Evolutionary conservation across 2,113 vertebrate genomes (phyloP).

Genomic region (Dryoscopus gambensis): DNA sequence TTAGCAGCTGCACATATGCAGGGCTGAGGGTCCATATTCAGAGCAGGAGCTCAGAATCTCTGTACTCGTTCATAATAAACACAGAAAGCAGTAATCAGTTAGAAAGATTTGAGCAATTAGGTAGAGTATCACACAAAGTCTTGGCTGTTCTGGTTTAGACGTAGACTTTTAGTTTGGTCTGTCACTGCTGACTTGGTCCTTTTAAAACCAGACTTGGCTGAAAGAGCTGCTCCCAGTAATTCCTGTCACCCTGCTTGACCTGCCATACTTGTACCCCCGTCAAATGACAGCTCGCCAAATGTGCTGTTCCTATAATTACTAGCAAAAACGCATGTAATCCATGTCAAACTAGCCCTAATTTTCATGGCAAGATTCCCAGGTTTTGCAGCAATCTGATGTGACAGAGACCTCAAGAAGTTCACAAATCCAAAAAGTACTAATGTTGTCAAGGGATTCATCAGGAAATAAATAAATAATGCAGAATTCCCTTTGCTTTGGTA

Average conservation of each 20-base stretch:
- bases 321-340: background rate
- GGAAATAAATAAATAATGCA: background rate
- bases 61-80: background rate
- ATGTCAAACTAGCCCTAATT: background rate
- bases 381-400: background rate
- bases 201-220: background rate
- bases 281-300: background rate
- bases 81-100: background rate
- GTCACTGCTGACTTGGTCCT: background rate
- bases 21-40: background rate
- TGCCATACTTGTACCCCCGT: background rate
- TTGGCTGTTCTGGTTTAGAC: background rate
- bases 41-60: background rate
- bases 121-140: background rate
- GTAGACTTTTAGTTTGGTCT: background rate
- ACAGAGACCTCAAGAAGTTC: background rate
- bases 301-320: background rate
- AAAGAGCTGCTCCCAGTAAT: background rate
- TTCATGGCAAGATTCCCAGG: background rate
- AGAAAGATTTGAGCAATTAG: background rate
- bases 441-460: accelerated
- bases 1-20: background rate
- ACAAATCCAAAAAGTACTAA: background rate
- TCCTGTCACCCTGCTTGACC: conserved; percentile 17
- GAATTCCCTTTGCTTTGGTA: background rate